A percentile compares a stretch with the other conserved stretches of the same genome.
These are phyloP conservation scores for Porphyrio hochstetteri DNA, from an alignment of 2,113 vertebrate species.

Conservation along the genomic window DNA sequence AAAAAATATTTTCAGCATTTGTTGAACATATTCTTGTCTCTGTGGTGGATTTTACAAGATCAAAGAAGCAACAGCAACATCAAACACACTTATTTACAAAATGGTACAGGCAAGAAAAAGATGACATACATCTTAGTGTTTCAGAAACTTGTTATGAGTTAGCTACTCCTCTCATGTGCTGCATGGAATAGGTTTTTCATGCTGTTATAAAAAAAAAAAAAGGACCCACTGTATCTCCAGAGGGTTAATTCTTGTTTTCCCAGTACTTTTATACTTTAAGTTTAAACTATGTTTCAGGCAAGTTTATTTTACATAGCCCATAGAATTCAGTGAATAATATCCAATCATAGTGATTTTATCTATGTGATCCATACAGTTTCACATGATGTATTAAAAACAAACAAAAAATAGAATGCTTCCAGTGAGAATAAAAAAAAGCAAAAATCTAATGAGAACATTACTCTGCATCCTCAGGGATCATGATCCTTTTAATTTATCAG, in stretches of 20 bases:
- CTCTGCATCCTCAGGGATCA: not conserved
- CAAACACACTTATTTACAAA: slow-evolving; percentile 31
- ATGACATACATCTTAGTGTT: not conserved
- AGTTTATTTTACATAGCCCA: not conserved
- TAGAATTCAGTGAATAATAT: not conserved
- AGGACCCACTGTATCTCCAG: not conserved
- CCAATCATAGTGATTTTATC: not conserved
- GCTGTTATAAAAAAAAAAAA: not conserved
- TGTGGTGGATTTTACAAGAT: slow-evolving; percentile 27
- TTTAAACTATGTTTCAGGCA: not conserved
- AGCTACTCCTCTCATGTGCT: not conserved
- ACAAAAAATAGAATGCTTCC: rapidly evolving
- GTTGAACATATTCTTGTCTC: not conserved
- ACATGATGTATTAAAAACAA: not conserved
- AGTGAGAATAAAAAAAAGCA: not conserved
- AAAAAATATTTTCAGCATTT: not conserved
- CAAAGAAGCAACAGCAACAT: slow-evolving; percentile 29
- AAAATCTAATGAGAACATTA: not conserved
- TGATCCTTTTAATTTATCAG: not conserved
- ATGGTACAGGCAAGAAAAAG: not conserved
- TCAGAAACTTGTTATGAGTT: not conserved
- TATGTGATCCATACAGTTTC: not conserved
- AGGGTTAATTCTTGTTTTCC: not conserved
- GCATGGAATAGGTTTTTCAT: not conserved
- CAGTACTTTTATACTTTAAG: not conserved